Percentiles rank a stretch among this genome's conserved stretches.
Conservation (phyloP, 2,797 vertebrate species). For the Tarsius wallacei region DNA sequence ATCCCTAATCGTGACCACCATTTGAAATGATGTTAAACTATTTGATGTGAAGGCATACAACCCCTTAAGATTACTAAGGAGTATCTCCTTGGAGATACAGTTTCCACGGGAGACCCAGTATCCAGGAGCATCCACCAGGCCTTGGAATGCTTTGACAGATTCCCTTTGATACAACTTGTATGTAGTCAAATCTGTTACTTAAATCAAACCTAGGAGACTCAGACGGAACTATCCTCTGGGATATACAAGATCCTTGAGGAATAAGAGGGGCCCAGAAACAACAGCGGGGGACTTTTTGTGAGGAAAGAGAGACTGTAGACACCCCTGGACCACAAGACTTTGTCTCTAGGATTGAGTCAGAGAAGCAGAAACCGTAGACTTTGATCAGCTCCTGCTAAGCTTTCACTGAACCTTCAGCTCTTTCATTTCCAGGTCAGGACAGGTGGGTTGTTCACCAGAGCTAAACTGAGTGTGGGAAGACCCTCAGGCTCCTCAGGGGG, state of each 20-base stretch:
- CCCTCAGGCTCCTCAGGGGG: not conserved
- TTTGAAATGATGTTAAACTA: conserved; percentile 25
- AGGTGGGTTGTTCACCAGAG: not conserved
- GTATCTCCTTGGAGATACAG: not conserved
- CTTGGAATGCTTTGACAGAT: not conserved
- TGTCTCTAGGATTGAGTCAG: not conserved
- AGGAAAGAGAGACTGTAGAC: not conserved
- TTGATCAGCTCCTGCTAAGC: not conserved
- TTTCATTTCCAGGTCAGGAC: not conserved
- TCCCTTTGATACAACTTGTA: not conserved
- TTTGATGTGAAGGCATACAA: not conserved
- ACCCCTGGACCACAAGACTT: not conserved
- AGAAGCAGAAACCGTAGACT: not conserved
- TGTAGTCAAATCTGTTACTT: not conserved
- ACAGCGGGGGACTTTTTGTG: not conserved
- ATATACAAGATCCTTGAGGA: not conserved
- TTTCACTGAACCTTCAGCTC: not conserved
- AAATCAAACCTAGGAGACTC: not conserved
- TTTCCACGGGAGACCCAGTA: not conserved
- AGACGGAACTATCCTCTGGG: not conserved
- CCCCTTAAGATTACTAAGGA: not conserved
- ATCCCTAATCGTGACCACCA: not conserved
- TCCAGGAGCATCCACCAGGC: not conserved
- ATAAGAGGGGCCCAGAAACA: not conserved
- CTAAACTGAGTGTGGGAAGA: not conserved